Base-by-base conservation (phyloP, 1,140 invertebrate species). In the Ridgeia piscesae region DNA sequence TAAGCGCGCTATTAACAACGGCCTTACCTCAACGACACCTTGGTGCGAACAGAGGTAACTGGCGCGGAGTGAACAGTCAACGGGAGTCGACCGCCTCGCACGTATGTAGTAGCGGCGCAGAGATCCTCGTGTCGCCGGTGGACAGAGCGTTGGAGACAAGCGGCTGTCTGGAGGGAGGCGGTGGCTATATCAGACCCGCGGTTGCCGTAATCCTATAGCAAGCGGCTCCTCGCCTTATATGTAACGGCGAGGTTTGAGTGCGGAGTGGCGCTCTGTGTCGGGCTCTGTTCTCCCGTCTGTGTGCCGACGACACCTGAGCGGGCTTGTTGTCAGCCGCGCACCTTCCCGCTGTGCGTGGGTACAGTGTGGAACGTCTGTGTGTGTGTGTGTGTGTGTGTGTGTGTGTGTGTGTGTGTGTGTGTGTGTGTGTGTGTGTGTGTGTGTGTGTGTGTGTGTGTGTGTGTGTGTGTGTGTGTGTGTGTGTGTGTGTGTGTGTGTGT, bases 121-220 rank as follows among this genome's bases (percentile, higher is more conserved):
- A 34, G 89, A 21, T 77, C 14, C 14, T 90, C 14, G 17, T 34
- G 89, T 90, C 89, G 89, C 34, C 89, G 33, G 17, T 14, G 35
- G 89, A 90, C 34, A 1, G 89, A 90, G 89, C 89, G 34, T 34
- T 35, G 34, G 35, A 34, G 34, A 90, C 34, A 34, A n/a, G 89
- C 17, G n/a, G 89, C 34, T 34, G 89, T 77, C 58, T 77, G 58
- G 21, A 17, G 0, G 89, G 89, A 90, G 89, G 33, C 33, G 21
- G 21, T 1, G 89, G 89, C 33, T 34, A 90, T 35, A 90, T 34
- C 89, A 90, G 89, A 34, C 89, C 89, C 4, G 89, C 33, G 33
- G 21, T 35, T 90, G 89, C 89, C 35, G 89, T 90, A 90, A 90
- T 90, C 35, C 89, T 90, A 90, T 90, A 34, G 33, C 21, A 33